Evolutionary conservation across 2,797 vertebrate species (phyloP), one percentile per base, ranked within the genome.

Genomic region (Clarias platycephalus): DNA sequence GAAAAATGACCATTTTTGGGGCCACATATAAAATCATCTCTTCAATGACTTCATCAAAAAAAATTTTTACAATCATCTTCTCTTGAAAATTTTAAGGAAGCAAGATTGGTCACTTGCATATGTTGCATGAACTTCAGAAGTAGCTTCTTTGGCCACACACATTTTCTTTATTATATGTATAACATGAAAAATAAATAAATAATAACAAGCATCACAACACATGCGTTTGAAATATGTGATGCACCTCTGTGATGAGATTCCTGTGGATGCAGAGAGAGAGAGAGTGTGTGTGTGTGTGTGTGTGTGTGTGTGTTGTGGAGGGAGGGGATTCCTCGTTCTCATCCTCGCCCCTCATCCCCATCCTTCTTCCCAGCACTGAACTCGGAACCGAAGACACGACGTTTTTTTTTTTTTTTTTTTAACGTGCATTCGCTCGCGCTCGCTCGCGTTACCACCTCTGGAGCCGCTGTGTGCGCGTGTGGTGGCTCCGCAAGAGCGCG

Each of bases 261-360:
- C 67, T 58, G 79, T 57, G 63, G 44, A 68, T 57, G 44, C 44
- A 55, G 44, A n/a, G n/a, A n/a, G n/a, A n/a, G n/a, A n/a, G n/a
- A n/a, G n/a, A 31, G 31, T 31, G 31, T 34, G 67, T 24, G 24
- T 26, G 68, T 49, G 68, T 40, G 68, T 24, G 70, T 49, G 37
- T 71, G 40, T 70, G 67, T 70, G 67, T 44, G 40, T 71, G 75
- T 77, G 31, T 6, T 71, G 66, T 76, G 55, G 71, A 66, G 82
- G 71, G 71, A 83, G 82, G 82, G 71, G 71, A 70, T 75, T 75
- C 82, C 82, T 83, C 60, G 34, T 49, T 49, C 44, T 83, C 60
- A 53, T 31, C 82, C 71, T n/a, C 20, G 15, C 60, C 60, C 8
- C 60, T 2, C 60, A 20, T n/a, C 60, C 26, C 70, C 55, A 5